Conservation (phyloP, 2,797 vertebrate species). For the Vireo griseus region DNA sequence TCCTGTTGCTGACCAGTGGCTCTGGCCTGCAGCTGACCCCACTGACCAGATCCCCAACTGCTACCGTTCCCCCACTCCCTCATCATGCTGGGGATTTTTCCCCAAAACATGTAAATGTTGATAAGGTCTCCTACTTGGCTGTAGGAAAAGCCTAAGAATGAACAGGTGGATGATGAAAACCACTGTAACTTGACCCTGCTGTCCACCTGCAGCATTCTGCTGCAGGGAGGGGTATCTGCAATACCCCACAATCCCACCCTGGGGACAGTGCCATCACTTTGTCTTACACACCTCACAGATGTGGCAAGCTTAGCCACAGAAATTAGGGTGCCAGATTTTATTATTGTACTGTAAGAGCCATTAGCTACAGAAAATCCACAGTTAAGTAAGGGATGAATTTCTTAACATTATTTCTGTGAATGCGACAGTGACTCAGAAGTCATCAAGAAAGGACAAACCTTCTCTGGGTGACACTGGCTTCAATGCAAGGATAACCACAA, state of each 20-base stretch:
- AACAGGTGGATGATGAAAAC: neutral
- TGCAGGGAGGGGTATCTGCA: fast-evolving
- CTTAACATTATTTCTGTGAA: neutral
- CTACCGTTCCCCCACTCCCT: fast-evolving
- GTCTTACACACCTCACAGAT: neutral
- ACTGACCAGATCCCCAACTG: neutral
- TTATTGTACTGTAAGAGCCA: neutral
- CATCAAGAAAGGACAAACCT: neutral
- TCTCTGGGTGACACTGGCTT: neutral
- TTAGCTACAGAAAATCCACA: neutral
- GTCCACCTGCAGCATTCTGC: too few relatives aligned
- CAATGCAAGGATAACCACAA: neutral
- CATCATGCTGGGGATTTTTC: fast-evolving
- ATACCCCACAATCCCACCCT: fast-evolving
- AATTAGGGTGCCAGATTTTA: neutral
- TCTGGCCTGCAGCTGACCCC: neutral
- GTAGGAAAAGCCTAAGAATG: neutral
- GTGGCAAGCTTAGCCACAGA: neutral
- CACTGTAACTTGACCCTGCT: fast-evolving
- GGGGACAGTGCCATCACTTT: neutral
- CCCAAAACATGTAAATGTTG: neutral
- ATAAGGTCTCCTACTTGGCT: neutral
- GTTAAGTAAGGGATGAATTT: neutral
- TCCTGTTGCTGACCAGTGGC: fast-evolving
- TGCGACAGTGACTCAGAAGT: neutral